Conservation (phyloP, 2,888 invertebrate species). For the Epirrita christyi region DNA sequence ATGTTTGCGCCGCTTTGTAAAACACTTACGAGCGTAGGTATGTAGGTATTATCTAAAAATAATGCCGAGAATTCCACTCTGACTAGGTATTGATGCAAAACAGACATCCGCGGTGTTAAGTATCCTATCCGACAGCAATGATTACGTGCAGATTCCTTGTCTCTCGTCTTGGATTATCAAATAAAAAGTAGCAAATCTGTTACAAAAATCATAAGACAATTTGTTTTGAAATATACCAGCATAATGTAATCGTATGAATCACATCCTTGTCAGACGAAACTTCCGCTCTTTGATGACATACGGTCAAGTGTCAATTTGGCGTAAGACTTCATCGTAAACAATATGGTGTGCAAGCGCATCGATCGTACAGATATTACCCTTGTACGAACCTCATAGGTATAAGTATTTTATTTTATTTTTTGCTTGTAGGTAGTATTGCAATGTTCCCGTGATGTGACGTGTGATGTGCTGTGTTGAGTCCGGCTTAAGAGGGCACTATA, state of each 20-base stretch:
- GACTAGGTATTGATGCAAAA: constrained; percentile 57
- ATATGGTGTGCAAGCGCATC: constrained; percentile 4
- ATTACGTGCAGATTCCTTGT: constrained; percentile 56
- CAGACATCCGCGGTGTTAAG: constrained; percentile 62
- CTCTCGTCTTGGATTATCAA: constrained; percentile 16
- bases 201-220: background rate
- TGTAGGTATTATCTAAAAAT: constrained; percentile 49
- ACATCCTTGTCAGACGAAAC: constrained; percentile 37
- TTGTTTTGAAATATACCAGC: constrained; percentile 1
- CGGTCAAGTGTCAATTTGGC: constrained; percentile 43
- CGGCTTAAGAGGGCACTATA: too few relatives aligned
- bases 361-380: background rate
- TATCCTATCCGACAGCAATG: constrained; percentile 57
- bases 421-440: too few relatives aligned
- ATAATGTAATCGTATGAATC: constrained; percentile 27
- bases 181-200: background rate
- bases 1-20: constrained; percentile 29
- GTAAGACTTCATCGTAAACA: constrained; percentile 36
- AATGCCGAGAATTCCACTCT: constrained; percentile 51
- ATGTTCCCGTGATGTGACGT: too few relatives aligned
- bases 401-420: too few relatives aligned
- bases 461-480: too few relatives aligned
- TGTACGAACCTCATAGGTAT: too few relatives aligned
- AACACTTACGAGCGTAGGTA: constrained; percentile 28
- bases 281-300: constrained; percentile 40